Base-by-base conservation (phyloP, 1,140 invertebrate species). In the Diabrotica virgifera region DNA sequence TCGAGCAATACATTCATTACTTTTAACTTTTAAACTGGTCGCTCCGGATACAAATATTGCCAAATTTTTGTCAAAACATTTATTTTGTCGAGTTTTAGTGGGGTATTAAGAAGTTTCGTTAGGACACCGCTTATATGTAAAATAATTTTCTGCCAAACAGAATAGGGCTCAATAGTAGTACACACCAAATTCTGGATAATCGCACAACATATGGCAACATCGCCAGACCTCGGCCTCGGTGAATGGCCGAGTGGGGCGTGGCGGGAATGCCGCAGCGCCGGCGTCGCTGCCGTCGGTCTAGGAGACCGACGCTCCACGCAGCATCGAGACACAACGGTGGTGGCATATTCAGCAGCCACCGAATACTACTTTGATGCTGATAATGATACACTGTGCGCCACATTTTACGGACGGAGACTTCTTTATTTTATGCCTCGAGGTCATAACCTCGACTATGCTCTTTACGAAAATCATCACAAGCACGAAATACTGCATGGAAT, bases 161-260 rank as follows among this genome's bases (percentile, higher is more conserved):
- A 24, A 4, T 24, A 24, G 24, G 24, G 24, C 24, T 2, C 24
- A 24, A 24, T 24, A 24, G 24, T 24, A 24, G 24, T 24, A 24
- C 24, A 24, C 24, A 24, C 24, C 1, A 24, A 24, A 24, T 24
- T 24, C 24, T 24, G 24, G 24, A 24, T 24, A 24, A 24, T 24
- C 4, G 24, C 24, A 24, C 4, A 4, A 24, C 24, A 24, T 24
- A 24, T 13, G 12, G 6, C 53, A 35, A 35, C 35, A 35, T 13
- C 40, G 59, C 14, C 37, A 12, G 12, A 10, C 55, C 12, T 5
- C 36, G 13, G 12, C 9, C 6, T 40, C 59, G 52, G 61, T 62
- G 61, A 62, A 62, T 55, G 51, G 59, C 55, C 57, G 11, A 61
- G 58, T 65, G 58, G 64, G 64, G 64, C 64, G 64, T 65, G 64